Base-by-base conservation (phyloP, 2,797 vertebrate species). In the Anas flavirostris region DNA sequence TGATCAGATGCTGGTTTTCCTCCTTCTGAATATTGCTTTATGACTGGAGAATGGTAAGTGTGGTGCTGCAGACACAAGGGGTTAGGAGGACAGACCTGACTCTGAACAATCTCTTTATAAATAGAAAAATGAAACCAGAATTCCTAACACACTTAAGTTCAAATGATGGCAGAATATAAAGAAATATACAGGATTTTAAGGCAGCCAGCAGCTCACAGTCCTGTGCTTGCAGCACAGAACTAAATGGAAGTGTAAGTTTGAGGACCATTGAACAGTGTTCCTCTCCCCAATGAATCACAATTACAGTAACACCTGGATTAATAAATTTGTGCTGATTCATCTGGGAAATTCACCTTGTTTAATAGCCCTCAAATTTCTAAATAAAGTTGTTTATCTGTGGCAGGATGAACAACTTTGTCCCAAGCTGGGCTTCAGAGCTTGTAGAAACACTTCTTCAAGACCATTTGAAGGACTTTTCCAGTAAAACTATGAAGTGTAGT, bases 291-390 rank as follows among this genome's bases (percentile, higher is more conserved):
- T 97, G 96, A 96, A 97, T 97, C 94, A 96, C 90, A 97, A 96
- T 97, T 96, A 97, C 68, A 94, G 95, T 62, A 96, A 95, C 95
- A 96, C 95, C 96, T 97, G 96, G 96, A 96, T 97, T 95, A 96
- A 97, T 96, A 96, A 94, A 95, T 97, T 95, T 95, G 70, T 75
- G 68, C 86, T 88, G 93, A 97, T 96, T 93, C 94, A 86, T 94
- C 94, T 62, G 95, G 95, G 92, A 97, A 95, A 96, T 96, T 96
- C 88, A 63, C 94, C 86, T 87, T 95, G 95, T 93, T 96, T 96
- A 97, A 96, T 97, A 94, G 88, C 95, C 95, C 93, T 93, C 95
- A 94, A 88, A 96, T 96, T 96, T 95, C 83, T 85, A 95, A 95
- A 96, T 95, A 96, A 94, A 97, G 94, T 96, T 97, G 95, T 96